Conservation (phyloP, 2,888 invertebrate species). For the Geophilus truncorum region DNA sequence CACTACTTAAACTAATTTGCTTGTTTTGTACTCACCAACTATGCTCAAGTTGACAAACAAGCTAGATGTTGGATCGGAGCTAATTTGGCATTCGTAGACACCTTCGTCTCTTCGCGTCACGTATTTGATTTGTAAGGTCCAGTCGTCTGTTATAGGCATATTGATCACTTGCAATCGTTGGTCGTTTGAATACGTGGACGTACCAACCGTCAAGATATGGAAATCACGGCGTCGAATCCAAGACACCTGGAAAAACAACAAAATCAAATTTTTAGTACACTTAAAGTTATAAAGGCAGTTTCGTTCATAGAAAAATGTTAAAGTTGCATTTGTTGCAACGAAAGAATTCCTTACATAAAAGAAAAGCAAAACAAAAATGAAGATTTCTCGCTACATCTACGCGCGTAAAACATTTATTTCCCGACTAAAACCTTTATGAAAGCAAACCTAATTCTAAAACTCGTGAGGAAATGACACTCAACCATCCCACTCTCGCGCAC, state of each 20-base stretch:
- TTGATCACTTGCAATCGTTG: constrained; percentile 82
- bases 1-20: too few relatives aligned
- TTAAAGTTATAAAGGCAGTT: not conserved
- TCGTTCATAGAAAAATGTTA: not conserved
- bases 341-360: too few relatives aligned
- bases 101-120: constrained; percentile 74
- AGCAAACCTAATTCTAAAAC: not conserved
- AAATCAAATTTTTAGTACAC: not conserved
- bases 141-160: constrained; percentile 56
- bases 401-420: not conserved
- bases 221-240: constrained; percentile 76
- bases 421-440: not conserved
- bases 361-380: too few relatives aligned
- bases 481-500: not conserved
- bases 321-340: too few relatives aligned
- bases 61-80: constrained; percentile 40
- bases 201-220: constrained; percentile 76
- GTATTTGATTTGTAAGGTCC: constrained; percentile 85
- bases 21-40: constrained; percentile 38
- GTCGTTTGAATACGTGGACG: constrained; percentile 82
- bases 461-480: not conserved
- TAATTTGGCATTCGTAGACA: constrained; percentile 41
- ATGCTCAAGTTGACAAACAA: constrained; percentile 41
- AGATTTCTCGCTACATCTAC: too few relatives aligned
- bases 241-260: constrained; percentile 56